Percentiles rank a stretch among this genome's conserved stretches.
Conservation (phyloP, 2,797 vertebrate genomes). For the Hippocampus kuda region DNA sequence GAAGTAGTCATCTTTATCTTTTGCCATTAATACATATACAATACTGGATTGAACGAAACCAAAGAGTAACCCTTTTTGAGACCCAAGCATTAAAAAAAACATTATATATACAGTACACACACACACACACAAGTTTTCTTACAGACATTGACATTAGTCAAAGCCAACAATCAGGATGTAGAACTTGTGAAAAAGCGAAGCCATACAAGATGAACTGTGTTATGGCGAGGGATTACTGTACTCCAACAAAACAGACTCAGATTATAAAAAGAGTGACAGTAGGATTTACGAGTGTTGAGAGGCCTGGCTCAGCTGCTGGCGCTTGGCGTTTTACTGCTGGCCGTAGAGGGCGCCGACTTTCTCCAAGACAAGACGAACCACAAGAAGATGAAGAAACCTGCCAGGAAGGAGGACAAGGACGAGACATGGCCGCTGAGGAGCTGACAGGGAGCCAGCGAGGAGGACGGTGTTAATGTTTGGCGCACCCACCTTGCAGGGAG, state of each 20-base stretch:
- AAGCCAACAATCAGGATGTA: too few relatives aligned
- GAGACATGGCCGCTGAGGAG: not conserved
- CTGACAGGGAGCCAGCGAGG: not conserved
- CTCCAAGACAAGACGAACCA: slow-evolving; percentile 37
- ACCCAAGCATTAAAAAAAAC: too few relatives aligned
- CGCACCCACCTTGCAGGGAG: slow-evolving; percentile 61
- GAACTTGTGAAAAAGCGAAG: too few relatives aligned
- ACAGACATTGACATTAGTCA: too few relatives aligned
- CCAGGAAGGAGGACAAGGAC: not conserved
- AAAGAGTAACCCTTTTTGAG: too few relatives aligned
- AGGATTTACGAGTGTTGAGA: not conserved
- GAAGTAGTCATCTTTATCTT: too few relatives aligned
- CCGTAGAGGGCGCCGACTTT: not conserved
- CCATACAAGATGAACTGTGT: too few relatives aligned
- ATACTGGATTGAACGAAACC: too few relatives aligned
- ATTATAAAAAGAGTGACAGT: not conserved
- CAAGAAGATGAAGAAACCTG: slow-evolving; percentile 53
- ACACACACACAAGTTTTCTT: too few relatives aligned
- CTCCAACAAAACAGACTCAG: not conserved
- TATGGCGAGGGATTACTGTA: not conserved
- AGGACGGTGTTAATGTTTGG: not conserved
- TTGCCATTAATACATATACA: too few relatives aligned
- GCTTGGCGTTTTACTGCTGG: slow-evolving; percentile 1
- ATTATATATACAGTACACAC: too few relatives aligned
- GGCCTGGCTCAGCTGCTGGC: not conserved